Evolutionary conservation across 92 coral and sea anemone genomes (phyloP).

Genomic region (Plumapathes pennacea): DNA sequence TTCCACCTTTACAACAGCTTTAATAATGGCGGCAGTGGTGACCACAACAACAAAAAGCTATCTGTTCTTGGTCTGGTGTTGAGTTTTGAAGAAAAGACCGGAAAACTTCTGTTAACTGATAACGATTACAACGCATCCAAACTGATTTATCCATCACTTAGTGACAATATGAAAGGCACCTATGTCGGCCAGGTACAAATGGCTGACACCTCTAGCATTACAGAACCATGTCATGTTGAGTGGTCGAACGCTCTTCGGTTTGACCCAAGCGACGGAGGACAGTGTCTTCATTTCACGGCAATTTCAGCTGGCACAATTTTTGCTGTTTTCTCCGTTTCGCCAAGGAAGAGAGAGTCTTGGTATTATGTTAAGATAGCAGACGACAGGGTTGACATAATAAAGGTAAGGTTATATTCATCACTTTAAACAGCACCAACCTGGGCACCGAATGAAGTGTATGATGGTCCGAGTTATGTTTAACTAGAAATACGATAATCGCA

Average conservation of each 20-base stretch:
- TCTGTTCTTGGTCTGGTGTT: conserved; percentile 51
- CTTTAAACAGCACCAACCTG: too few species aligned
- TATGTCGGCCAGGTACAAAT: conserved; percentile 5
- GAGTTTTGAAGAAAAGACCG: conserved; percentile 20
- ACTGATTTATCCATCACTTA: conserved; percentile 3
- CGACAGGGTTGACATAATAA: conserved; percentile 18
- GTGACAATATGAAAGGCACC: conserved; percentile 7
- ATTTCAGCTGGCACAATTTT: conserved; percentile 20
- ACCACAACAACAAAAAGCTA: conserved; percentile 16
- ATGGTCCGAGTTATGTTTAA: too few species aligned
- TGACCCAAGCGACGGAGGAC: conserved; percentile 36
- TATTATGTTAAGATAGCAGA: conserved; percentile 18
- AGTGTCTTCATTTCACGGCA: conserved; percentile 48
- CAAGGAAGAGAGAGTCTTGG: conserved; percentile 18
- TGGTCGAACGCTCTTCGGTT: conserved; percentile 49
- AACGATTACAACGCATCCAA: conserved; percentile 20
- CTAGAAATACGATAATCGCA: too few species aligned
- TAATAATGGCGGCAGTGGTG: conserved; percentile 29
- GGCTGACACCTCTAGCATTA: not conserved
- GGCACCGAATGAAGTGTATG: too few species aligned
- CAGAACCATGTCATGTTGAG: conserved; percentile 23
- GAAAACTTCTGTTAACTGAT: conserved; percentile 5
- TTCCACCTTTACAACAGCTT: conserved; percentile 38
- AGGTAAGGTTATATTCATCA: conserved; percentile 2
- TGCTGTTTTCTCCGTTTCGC: conserved; percentile 35